phyloP scores from a whole-genome alignment of 2,888 invertebrate species.

The Stomorhina lunata region DNA sequence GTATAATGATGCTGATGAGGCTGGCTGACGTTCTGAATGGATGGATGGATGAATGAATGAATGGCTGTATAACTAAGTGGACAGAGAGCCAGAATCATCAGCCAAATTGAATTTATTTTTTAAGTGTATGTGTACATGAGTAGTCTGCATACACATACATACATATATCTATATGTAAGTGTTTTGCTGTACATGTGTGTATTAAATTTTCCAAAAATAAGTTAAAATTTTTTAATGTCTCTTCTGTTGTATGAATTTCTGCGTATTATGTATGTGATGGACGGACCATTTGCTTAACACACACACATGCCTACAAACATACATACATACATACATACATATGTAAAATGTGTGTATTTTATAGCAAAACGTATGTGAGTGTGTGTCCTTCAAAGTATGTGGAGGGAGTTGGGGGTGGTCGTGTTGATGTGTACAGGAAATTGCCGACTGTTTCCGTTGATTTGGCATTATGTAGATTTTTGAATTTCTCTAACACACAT shows the following conservation, averaged over 20 bases:
- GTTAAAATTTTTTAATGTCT: slow-evolving; percentile 49
- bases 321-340: neutral
- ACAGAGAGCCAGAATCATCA: slow-evolving; percentile 52
- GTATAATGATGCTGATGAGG: slow-evolving; percentile 39
- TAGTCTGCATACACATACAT: slow-evolving; percentile 11
- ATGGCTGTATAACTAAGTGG: too few species aligned
- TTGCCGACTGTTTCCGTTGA: slow-evolving; percentile 44
- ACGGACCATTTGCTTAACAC: too few species aligned
- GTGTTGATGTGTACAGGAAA: neutral
- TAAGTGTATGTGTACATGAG: too few species aligned
- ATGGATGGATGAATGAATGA: slow-evolving; percentile 4
- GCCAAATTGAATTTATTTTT: slow-evolving; percentile 62
- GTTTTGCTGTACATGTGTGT: neutral
- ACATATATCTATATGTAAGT: neutral
- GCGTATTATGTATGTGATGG: neutral
- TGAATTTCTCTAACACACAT: slow-evolving; percentile 9
- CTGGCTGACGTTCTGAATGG: neutral
- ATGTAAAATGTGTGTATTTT: neutral
- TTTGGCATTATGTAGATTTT: slow-evolving; percentile 51
- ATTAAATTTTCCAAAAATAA: slow-evolving; percentile 26
- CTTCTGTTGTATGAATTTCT: neutral
- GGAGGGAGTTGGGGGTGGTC: neutral
- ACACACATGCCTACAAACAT: neutral
- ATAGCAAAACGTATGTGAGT: neutral
- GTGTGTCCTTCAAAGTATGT: neutral